Conservation (phyloP, 2,888 invertebrate species). For the Eretmocerus hayati region DNA sequence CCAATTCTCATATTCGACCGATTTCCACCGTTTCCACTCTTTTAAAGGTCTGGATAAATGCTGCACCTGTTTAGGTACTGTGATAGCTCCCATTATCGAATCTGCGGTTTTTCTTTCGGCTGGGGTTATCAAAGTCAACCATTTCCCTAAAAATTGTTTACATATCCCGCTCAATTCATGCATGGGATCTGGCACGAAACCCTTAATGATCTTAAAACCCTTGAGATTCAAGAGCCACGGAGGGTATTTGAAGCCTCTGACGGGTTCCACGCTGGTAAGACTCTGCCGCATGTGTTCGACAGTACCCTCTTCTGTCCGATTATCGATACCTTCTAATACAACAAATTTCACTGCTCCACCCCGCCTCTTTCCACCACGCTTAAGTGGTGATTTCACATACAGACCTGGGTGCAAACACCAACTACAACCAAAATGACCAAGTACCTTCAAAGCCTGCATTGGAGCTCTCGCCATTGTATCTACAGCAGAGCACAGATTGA, state of each 20-base stretch:
- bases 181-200: neutral
- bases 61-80: no score
- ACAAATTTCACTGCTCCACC: neutral
- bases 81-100: no score
- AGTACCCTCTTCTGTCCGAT: neutral
- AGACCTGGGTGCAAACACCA: neutral
- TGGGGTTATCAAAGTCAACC: neutral
- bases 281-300: neutral
- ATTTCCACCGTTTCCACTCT: no score
- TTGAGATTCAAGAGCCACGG: neutral
- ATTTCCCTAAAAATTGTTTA: neutral
- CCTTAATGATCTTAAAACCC: neutral
- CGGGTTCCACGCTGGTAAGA: neutral
- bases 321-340: neutral
- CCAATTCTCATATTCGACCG: no score
- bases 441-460: neutral
- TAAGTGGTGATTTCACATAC: neutral
- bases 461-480: neutral
- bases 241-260: neutral
- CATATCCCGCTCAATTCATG: neutral
- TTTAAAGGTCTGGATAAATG: no score
- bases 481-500: neutral
- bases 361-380: no score
- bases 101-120: no score
- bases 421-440: neutral